phyloP scores from a whole-genome alignment of 1,140 invertebrate genomes.

The Anoplophora glabripennis region DNA sequence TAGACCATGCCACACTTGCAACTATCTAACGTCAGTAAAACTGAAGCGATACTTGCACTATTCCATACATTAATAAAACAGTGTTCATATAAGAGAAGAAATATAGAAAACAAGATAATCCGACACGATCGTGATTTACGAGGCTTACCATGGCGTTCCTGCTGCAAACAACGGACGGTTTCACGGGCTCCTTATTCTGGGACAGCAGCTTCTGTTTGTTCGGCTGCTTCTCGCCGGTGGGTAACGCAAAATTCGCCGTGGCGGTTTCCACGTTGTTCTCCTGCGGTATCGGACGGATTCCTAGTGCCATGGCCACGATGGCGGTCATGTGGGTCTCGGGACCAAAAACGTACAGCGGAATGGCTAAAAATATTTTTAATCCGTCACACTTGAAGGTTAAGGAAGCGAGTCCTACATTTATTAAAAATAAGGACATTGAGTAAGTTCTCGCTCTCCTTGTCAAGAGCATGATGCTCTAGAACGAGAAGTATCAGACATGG shows the following conservation, averaged over 20 bases:
- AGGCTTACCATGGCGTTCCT: constrained; percentile 3
- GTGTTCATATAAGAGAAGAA: no score
- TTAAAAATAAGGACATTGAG: no score
- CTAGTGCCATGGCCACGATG: constrained; percentile 96
- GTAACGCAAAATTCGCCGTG: constrained; percentile 92
- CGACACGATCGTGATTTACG: no score
- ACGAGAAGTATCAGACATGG: no score
- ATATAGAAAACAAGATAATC: no score
- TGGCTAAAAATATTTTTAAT: constrained; percentile 53
- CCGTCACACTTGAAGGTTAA: background rate
- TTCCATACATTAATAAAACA: no score
- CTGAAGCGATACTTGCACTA: no score
- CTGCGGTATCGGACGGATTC: constrained; percentile 81
- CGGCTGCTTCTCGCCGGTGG: constrained; percentile 64
- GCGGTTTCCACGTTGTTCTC: constrained; percentile 63
- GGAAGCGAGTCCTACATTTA: no score
- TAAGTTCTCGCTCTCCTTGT: no score
- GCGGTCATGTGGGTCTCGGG: constrained; percentile 99
- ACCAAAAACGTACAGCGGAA: constrained; percentile 95
- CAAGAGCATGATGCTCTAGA: no score
- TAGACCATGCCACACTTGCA: no score
- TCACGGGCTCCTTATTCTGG: constrained; percentile 18
- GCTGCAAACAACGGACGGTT: constrained; percentile 12
- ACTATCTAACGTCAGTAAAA: no score
- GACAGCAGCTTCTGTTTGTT: constrained; percentile 31